Conservation (phyloP, 2,113 vertebrate species). For the Archocentrus centrarchus region DNA sequence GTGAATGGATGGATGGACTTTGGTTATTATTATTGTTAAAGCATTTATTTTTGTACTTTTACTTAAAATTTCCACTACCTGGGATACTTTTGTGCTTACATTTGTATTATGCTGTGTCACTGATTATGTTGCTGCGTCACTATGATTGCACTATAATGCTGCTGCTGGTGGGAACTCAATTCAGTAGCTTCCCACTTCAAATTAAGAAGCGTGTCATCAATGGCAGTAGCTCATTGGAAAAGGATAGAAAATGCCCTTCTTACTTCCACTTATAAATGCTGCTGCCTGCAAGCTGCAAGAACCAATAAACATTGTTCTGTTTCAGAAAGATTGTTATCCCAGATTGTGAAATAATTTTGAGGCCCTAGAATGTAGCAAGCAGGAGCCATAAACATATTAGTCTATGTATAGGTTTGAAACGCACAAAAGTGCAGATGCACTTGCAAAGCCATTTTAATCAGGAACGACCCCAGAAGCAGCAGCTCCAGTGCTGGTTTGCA, state of each 20-base stretch:
- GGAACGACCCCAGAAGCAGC: neutral
- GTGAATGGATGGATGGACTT: no score
- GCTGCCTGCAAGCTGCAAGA: neutral
- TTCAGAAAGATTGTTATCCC: neutral
- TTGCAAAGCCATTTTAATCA: neutral
- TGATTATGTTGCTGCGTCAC: no score
- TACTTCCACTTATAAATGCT: neutral
- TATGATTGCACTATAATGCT: neutral
- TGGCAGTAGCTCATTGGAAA: neutral
- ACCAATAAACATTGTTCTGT: neutral
- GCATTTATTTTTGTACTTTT: no score
- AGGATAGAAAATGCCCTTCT: neutral
- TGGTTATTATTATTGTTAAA: no score
- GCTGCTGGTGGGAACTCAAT: neutral
- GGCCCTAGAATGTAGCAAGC: neutral
- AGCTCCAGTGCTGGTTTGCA: neutral
- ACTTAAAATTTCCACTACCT: neutral
- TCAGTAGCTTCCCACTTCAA: neutral
- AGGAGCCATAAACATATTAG: neutral
- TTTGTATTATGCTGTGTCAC: neutral
- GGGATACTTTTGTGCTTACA: neutral
- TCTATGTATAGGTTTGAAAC: slow-evolving; percentile 20
- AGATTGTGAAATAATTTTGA: neutral
- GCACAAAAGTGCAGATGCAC: neutral
- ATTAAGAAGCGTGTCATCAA: neutral